A percentile compares a stretch with the other conserved stretches of the same genome.
Conservation (phyloP, 1,140 invertebrate genomes). For the Trichonephila clavipes region DNA sequence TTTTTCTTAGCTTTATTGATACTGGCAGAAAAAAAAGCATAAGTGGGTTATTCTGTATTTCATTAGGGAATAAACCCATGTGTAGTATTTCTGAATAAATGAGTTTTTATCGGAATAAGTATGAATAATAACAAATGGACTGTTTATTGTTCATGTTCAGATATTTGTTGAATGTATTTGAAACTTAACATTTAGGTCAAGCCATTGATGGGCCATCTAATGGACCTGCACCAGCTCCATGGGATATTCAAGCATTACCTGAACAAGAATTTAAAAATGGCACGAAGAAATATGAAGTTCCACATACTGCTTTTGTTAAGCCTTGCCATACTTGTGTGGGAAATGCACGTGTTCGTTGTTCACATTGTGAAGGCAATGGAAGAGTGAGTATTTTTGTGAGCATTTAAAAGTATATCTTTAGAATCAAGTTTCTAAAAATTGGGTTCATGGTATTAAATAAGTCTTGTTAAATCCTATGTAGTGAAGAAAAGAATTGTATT, state of each 20-base stretch:
- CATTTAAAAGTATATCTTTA: background rate
- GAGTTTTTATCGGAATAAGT: background rate
- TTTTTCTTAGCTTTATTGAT: too few species aligned
- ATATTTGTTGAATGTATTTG: too few species aligned
- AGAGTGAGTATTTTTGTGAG: constrained; percentile 80
- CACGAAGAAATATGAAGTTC: constrained; percentile 82
- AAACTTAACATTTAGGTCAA: constrained; percentile 79
- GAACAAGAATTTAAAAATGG: constrained; percentile 81
- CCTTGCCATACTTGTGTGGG: constrained; percentile 83
- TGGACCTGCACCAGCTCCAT: constrained; percentile 79
- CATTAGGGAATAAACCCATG: too few species aligned
- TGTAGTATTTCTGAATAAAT: too few species aligned
- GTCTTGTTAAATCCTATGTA: too few species aligned
- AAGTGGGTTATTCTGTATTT: too few species aligned
- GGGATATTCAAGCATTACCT: constrained; percentile 75
- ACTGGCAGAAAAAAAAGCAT: too few species aligned
- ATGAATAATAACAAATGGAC: background rate
- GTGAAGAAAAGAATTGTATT: too few species aligned
- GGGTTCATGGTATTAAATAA: too few species aligned
- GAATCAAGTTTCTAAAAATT: too few species aligned
- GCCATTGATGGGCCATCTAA: constrained; percentile 82
- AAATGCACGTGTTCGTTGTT: constrained; percentile 82
- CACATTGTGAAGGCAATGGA: constrained; percentile 82
- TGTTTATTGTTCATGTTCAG: background rate
- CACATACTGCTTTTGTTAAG: constrained; percentile 84